Base-by-base conservation (phyloP, 2,797 vertebrate species). In the Hapalemur alaotrensis region DNA sequence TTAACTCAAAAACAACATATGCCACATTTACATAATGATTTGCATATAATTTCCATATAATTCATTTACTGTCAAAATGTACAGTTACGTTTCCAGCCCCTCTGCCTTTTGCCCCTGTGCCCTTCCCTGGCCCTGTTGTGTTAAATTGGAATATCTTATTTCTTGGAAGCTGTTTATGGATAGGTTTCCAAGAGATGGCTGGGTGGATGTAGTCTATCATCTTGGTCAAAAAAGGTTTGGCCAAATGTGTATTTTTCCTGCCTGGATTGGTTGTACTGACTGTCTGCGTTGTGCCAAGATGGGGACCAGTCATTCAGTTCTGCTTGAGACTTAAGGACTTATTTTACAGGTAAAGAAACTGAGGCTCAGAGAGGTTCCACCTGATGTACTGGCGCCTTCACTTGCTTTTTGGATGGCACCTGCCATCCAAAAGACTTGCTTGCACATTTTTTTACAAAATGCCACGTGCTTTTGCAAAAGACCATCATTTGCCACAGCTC, bases 1-100 rank as follows among this genome's bases (percentile, higher is more conserved):
- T 98, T 98, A 98, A 97, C 95, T 95, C 0, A 50, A 97, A 98
- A 97, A 97, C 97, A 97, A 97, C 98, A 98, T 97, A 98, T 98
- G 97, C 97, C 93, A 84, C 97, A 98, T 98, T 98, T 98, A 97
- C 98, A 98, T 98, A 98, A 97, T 97, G 59, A 97, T 98, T 98
- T 98, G 98, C 97, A 98, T 98, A 97, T 97, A 88, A 98, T 98
- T 97, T 97, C 95, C 97, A 95, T 97, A 96, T 96, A 97, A 97
- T 96, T 97, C 97, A 96, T 89, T 98, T 98, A 96, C 98, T 97
- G 97, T 98, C 97, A 98, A 92, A 97, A 97, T 95, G 90, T 96
- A 97, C 96, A 96, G 95, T 97, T 95, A 97, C 0, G n/a, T 95
- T 93, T 95, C 82, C 83, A 89, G 91, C 63, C 84, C 76, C 89